phyloP scores from a whole-genome alignment of 2,113 vertebrate genomes.

The Mustelus asterias region DNA sequence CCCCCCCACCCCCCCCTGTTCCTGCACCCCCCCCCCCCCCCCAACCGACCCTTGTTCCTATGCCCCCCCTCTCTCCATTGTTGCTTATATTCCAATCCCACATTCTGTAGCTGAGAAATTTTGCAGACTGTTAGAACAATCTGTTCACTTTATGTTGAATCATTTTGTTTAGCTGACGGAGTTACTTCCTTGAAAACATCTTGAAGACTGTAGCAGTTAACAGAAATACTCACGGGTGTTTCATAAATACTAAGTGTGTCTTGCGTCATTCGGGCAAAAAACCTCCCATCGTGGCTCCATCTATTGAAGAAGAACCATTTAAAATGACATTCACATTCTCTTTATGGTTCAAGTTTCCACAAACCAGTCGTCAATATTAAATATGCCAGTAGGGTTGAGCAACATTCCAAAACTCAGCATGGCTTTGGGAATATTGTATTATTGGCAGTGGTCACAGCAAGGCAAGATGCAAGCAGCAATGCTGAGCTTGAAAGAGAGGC shows the following conservation, averaged over 20 bases:
- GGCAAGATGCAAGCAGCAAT: background rate
- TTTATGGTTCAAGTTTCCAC: background rate
- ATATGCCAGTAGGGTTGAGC: background rate
- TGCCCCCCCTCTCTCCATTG: background rate
- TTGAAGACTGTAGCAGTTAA: background rate
- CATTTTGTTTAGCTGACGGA: background rate
- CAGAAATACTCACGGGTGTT: slow-evolving; percentile 75
- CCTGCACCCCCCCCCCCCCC: no score
- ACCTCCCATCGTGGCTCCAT: slow-evolving; percentile 97
- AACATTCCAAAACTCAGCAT: background rate
- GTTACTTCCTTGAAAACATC: background rate
- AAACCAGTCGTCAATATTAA: background rate
- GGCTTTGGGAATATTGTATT: background rate
- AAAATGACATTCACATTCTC: background rate
- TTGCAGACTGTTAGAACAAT: background rate
- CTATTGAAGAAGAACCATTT: slow-evolving; percentile 50
- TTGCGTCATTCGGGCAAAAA: slow-evolving; percentile 92
- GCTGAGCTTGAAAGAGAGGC: background rate
- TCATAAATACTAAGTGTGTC: slow-evolving; percentile 97
- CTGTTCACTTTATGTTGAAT: background rate
- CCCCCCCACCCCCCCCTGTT: no score
- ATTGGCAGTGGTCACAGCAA: background rate
- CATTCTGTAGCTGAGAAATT: background rate
- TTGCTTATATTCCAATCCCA: background rate
- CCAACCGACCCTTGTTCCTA: background rate